Evolutionary conservation across 2,113 vertebrate genomes (phyloP), one percentile per base, ranked within the genome.

Genomic region (Alethe castanea): DNA sequence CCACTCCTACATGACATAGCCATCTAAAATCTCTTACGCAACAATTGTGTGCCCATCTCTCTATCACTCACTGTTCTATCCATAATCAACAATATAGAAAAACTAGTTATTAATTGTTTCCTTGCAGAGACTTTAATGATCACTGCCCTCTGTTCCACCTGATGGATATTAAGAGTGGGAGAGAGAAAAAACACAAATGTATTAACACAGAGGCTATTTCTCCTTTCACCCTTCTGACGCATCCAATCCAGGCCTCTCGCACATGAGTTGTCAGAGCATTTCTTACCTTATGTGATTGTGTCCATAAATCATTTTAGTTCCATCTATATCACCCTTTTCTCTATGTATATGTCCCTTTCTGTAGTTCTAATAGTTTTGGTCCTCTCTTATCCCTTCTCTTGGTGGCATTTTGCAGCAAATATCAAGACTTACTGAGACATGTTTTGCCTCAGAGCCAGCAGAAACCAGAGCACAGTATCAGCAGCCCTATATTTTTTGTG

Each of bases 121-220:
- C 3, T 56, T 65, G 45, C 8, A 61, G 33, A 74, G 16, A 26
- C 15, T 79, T 40, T 67, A 71, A 60, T 28, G 19, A 45, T 60
- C 44, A 20, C 6, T 59, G 19, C 6, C 36, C 15, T 45, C 14
- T 47, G 20, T 33, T 71, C 24, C 6, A 40, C 12, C 11, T 64
- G 56, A 35, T 31, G 11, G 40, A 45, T 5, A 42, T 14, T 5
- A n/a, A 40, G 8, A 80, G 35, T 17, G 13, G 12, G 17, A 81
- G n/a, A 45, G 11, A 29, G 23, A 83, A 91, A 83, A 4, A 6
- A 1, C 19, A 36, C 16, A 80, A 64, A 66, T 0, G 0, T 36
- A 15, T 47, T 53, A 57, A n/a, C 14, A 36, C 3, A 61, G 7
- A 62, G 14, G 7, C 9, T 73, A 23, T 89, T 69, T 69, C 8